A percentile compares a stretch with the other conserved stretches of the same genome.
Conservation (phyloP, 1,140 invertebrate species). For the Drosophila azteca region DNA sequence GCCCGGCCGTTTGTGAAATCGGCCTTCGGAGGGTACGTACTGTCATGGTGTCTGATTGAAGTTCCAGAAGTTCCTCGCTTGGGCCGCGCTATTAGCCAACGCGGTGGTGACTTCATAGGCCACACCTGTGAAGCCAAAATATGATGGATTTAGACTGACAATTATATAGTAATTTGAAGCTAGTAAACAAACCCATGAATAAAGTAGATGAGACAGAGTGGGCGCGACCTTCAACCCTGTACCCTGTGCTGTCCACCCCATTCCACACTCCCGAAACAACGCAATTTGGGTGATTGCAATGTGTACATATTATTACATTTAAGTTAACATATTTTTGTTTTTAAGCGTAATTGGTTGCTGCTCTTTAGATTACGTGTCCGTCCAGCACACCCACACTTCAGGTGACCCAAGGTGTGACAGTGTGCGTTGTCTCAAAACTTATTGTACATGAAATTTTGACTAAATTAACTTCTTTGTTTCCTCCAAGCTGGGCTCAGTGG, state of each 20-base stretch:
- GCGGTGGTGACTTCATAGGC: too few relatives aligned
- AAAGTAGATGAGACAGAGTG: too few relatives aligned
- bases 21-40: too few relatives aligned
- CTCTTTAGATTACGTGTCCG: conserved; percentile 3
- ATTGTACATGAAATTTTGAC: conserved; percentile 8
- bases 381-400: neutral
- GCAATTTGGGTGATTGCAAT: conserved; percentile 1
- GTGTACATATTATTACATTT: conserved; percentile 3
- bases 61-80: too few relatives aligned
- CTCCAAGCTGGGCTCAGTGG: neutral
- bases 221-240: neutral
- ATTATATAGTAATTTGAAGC: too few relatives aligned
- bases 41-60: too few relatives aligned
- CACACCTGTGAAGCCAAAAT: too few relatives aligned
- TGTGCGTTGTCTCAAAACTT: conserved; percentile 10
- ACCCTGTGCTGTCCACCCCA: neutral
- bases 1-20: too few relatives aligned
- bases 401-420: neutral
- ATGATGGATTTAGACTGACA: too few relatives aligned
- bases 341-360: conserved; percentile 41
- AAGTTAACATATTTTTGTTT: conserved; percentile 6
- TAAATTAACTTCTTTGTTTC: conserved; percentile 60
- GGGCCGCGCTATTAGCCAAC: too few relatives aligned
- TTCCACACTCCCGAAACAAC: neutral
- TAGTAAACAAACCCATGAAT: too few relatives aligned